phyloP scores from a whole-genome alignment of 2,797 vertebrate genomes.

The Nyctalus aviator region DNA sequence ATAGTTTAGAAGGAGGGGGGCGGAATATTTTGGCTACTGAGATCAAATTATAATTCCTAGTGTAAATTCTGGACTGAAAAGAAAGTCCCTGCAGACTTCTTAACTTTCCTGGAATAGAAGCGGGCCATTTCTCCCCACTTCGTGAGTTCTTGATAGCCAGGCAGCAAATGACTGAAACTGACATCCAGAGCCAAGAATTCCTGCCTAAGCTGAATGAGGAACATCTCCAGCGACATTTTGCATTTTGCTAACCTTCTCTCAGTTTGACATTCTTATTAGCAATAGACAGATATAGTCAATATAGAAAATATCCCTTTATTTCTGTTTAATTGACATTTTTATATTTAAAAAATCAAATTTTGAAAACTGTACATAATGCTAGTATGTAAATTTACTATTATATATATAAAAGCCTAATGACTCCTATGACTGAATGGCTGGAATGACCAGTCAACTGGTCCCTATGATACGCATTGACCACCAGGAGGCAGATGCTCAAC shows the following conservation, averaged over 20 bases:
- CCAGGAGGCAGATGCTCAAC: no score
- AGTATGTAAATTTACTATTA: neutral
- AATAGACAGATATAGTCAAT: neutral
- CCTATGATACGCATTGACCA: no score
- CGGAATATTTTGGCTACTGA: neutral
- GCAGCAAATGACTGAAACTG: neutral
- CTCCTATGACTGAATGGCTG: no score
- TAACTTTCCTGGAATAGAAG: neutral
- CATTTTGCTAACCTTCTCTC: neutral
- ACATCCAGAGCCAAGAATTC: neutral
- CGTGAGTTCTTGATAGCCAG: neutral
- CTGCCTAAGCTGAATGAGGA: neutral
- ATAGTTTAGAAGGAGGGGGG: neutral
- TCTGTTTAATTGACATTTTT: neutral
- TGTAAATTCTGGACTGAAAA: constrained; percentile 25
- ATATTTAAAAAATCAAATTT: constrained; percentile 13
- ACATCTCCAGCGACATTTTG: neutral
- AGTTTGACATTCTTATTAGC: constrained; percentile 19
- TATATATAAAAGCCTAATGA: no score
- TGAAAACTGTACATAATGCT: neutral
- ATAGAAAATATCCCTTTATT: neutral
- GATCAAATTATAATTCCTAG: constrained; percentile 19
- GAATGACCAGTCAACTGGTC: no score
- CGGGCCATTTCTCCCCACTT: neutral
- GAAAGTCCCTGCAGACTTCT: constrained; percentile 8